Percentiles rank a stretch among this genome's conserved stretches.
These are phyloP conservation scores for Papilio polyxenes DNA, from an alignment of 1,140 invertebrate species.

Conservation along the genomic window DNA sequence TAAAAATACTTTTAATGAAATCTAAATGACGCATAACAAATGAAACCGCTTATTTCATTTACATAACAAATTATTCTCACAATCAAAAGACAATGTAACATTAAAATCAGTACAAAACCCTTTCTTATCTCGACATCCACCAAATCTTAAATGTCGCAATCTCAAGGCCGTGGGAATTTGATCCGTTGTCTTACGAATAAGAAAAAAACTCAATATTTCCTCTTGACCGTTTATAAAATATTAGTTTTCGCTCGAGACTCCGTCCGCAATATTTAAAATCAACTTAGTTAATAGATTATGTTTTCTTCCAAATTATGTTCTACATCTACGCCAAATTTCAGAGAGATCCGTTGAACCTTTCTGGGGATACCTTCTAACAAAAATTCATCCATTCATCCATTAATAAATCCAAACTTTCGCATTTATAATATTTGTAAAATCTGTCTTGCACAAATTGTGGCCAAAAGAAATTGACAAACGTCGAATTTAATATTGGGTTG, in stretches of 20 bases:
- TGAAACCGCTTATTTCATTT: constrained; percentile 52
- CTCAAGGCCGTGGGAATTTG: constrained; percentile 63
- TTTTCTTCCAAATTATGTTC: too few species aligned
- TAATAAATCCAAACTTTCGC: too few species aligned
- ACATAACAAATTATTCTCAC: constrained; percentile 57
- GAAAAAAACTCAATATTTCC: constrained; percentile 58
- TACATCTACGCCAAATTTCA: too few species aligned
- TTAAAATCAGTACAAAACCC: constrained; percentile 64
- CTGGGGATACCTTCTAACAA: too few species aligned
- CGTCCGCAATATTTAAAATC: too few species aligned
- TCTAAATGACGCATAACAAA: constrained; percentile 46
- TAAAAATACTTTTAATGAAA: constrained; percentile 20
- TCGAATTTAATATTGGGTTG: too few species aligned
- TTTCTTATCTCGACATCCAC: constrained; percentile 63
- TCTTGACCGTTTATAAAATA: constrained; percentile 45
- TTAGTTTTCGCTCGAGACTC: not conserved
- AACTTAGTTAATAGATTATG: too few species aligned
- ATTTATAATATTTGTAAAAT: too few species aligned
- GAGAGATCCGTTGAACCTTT: too few species aligned
- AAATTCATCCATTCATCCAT: too few species aligned
- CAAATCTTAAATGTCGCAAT: constrained; percentile 63
- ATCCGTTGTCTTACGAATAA: constrained; percentile 53
- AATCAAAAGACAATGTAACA: constrained; percentile 60
- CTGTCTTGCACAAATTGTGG: too few species aligned
- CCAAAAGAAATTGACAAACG: too few species aligned